Base-by-base conservation (phyloP, 2,113 vertebrate species). In the Hemibagrus wyckioides region DNA sequence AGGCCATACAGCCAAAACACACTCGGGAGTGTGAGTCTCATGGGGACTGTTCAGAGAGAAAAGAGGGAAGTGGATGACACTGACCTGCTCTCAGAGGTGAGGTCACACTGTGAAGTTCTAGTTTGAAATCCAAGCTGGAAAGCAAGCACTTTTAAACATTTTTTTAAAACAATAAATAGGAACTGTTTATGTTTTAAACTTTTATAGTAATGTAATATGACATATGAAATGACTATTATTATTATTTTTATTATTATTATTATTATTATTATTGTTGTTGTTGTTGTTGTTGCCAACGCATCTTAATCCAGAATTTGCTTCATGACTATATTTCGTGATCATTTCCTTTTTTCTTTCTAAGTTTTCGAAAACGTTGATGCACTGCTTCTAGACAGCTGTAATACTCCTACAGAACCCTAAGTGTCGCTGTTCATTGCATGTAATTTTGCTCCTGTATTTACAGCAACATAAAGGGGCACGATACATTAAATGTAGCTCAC, bases 381-480 rank as follows among this genome's bases (percentile, higher is more conserved):
- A 52, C 76, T 54, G 15, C 8, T 30, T 10, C 1, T 30, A 57
- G 14, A 19, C n/a, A 36, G 48, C 21, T 96, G 95, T 88, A 95
- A 52, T 96, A 90, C 93, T 87, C 21, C 41, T 69, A 93, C 89
- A 87, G n/a, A 90, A 93, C 96, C 89, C 94, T 95, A 93, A 92
- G 96, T 87, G 95, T 94, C 95, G 94, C 96, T 97, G 95, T 96
- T 95, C 93, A 91, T 91, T 93, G 71, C 83, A 88, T 90, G 57
- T 61, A 84, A 57, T 28, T n/a, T 76, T 88, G 83, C 36, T 85
- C 25, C 82, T 44, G 0, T 80, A 3, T 90, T 50, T 84, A 11
- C 23, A 82, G 54, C 48, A n/a, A 15, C 75, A 75, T 80, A 83
- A 76, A 33, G 36, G 61, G 30, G 77, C 39, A 65, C 21, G 57